Percentiles rank a stretch among this genome's conserved stretches.
These are phyloP conservation scores for Engystomops pustulosus DNA, from an alignment of 2,113 vertebrate species.

Conservation along the genomic window DNA sequence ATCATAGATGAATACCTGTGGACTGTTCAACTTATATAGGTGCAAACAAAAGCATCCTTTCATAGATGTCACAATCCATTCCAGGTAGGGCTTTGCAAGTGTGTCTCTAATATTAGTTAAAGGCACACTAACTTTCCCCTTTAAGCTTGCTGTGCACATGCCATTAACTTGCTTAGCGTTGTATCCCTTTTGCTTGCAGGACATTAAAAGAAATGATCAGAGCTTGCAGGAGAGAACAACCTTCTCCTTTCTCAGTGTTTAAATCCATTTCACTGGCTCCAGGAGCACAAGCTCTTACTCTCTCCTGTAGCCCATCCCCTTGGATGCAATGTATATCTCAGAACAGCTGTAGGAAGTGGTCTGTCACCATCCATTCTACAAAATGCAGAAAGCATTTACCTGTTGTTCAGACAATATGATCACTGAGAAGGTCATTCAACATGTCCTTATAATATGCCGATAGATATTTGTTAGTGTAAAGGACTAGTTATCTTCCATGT, in stretches of 20 bases:
- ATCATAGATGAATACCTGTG: slow-evolving; percentile 35
- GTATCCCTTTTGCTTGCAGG: not conserved
- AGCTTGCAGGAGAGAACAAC: not conserved
- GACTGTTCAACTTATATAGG: slow-evolving; percentile 7
- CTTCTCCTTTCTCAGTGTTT: not conserved
- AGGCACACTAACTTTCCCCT: slow-evolving; percentile 1
- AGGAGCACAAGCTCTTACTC: not conserved
- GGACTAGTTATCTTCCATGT: too few relatives aligned
- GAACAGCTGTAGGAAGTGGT: not conserved
- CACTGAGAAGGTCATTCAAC: not conserved
- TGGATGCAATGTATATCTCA: not conserved
- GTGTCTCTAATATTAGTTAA: not conserved
- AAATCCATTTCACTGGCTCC: slow-evolving; percentile 24
- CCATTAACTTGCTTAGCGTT: not conserved
- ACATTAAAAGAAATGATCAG: not conserved
- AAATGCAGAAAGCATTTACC: not conserved
- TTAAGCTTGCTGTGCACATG: not conserved
- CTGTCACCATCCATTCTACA: not conserved
- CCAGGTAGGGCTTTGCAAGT: not conserved
- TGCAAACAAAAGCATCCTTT: slow-evolving; percentile 14
- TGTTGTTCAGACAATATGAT: not conserved
- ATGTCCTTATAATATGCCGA: not conserved
- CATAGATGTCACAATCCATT: slow-evolving; percentile 11
- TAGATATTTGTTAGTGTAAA: not conserved
- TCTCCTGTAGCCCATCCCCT: not conserved